phyloP scores from a whole-genome alignment of 2,888 invertebrate species.

The Scrobipalpa atriplicella region DNA sequence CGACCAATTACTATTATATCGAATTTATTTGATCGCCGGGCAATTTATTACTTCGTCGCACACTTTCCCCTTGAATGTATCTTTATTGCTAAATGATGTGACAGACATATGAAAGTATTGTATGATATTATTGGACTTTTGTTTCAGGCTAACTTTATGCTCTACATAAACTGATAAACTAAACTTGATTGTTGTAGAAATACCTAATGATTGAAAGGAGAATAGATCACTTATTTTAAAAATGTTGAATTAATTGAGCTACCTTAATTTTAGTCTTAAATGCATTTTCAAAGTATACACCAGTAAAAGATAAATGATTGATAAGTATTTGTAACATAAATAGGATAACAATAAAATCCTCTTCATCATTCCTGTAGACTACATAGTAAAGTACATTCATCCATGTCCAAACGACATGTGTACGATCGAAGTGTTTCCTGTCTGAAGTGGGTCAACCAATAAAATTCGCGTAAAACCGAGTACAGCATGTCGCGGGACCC shows the following conservation, averaged over 20 bases:
- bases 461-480: conserved; percentile 48
- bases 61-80: not conserved
- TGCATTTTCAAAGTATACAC: too few species aligned
- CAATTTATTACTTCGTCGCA: not conserved
- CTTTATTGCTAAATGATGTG: conserved; percentile 6
- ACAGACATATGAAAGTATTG: not conserved
- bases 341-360: not conserved
- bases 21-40: conserved; percentile 22
- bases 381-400: not conserved
- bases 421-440: conserved; percentile 1
- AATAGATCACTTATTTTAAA: too few species aligned
- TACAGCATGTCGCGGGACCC: not conserved
- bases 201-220: too few species aligned
- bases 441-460: conserved; percentile 38
- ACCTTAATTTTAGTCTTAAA: too few species aligned
- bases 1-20: conserved; percentile 26
- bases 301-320: too few species aligned
- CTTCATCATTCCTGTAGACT: not conserved
- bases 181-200: too few species aligned
- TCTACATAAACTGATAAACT: too few species aligned
- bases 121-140: too few species aligned
- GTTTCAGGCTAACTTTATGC: too few species aligned
- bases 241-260: too few species aligned
- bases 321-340: too few species aligned
- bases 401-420: conserved; percentile 19